These are phyloP conservation scores for Gnathonemus echidnorhynchus DNA, from an alignment of 2,113 vertebrate genomes.

Conservation along the genomic window DNA sequence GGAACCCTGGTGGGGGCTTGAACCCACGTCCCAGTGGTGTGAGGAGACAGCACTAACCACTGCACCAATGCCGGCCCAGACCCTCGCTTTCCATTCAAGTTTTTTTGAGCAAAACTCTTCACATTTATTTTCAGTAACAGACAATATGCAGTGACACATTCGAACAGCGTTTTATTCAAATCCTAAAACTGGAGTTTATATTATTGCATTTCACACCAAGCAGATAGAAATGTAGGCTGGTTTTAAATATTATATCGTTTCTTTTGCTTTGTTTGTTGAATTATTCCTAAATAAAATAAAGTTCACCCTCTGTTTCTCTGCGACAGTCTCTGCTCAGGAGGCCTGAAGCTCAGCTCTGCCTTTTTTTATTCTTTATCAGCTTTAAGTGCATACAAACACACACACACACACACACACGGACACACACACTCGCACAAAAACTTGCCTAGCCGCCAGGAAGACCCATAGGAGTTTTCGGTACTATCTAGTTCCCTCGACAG, in stretches of 20 bases:
- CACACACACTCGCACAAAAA: slow-evolving; percentile 29
- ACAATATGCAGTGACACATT: not conserved
- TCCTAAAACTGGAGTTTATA: not conserved
- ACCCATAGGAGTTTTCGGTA: slow-evolving; percentile 56
- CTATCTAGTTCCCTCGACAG: slow-evolving; percentile 55
- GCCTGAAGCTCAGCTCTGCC: not conserved
- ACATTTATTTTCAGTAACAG: not conserved
- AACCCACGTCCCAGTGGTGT: not conserved
- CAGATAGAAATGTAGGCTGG: not conserved
- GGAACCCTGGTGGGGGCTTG: not conserved
- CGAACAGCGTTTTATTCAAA: not conserved
- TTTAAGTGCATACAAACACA: slow-evolving; percentile 18
- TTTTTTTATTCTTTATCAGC: not conserved
- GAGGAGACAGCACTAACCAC: not conserved
- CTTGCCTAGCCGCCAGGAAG: slow-evolving; percentile 58
- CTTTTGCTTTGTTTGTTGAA: not conserved
- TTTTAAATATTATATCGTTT: not conserved
- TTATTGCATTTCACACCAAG: not conserved
- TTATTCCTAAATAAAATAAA: not conserved
- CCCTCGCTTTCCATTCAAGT: not conserved
- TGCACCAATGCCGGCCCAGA: not conserved
- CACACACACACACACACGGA: not conserved
- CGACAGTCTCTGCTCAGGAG: not conserved
- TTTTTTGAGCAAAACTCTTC: not conserved
- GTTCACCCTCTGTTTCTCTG: not conserved